These are phyloP conservation scores for Ascaphus truei DNA, from an alignment of 2,113 vertebrate species.

Conservation along the genomic window DNA sequence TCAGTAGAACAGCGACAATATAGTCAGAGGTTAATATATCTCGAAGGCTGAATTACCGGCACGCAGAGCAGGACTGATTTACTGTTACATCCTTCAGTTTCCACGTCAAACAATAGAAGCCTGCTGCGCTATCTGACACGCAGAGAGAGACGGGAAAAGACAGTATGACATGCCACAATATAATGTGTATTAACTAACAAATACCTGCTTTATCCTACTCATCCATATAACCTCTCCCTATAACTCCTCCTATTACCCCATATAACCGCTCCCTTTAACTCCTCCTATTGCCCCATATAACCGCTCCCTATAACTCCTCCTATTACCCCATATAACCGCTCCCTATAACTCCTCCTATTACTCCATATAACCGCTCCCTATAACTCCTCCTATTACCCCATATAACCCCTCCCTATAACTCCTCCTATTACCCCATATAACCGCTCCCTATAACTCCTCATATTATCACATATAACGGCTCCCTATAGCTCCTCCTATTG, in stretches of 20 bases:
- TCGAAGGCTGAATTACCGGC: slow-evolving; percentile 25
- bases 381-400: no score
- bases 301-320: not conserved
- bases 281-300: not conserved
- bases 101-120: slow-evolving; percentile 31
- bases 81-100: slow-evolving; percentile 32
- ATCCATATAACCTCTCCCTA: not conserved
- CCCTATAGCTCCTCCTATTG: no score
- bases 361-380: no score
- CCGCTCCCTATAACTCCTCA: no score
- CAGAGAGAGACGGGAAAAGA: slow-evolving; percentile 1
- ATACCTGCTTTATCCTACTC: not conserved
- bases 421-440: no score
- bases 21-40: slow-evolving; percentile 35
- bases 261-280: not conserved
- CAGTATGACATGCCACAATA: slow-evolving; percentile 13
- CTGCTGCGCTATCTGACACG: slow-evolving; percentile 31
- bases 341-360: no score
- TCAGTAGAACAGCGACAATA: slow-evolving; percentile 26
- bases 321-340: not conserved
- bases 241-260: not conserved
- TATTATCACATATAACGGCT: no score
- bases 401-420: no score
- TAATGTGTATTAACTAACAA: slow-evolving; percentile 27
- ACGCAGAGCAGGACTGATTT: slow-evolving; percentile 28